Evolutionary conservation across 1,140 invertebrate genomes (phyloP).

Genomic region (Campoletis sonorensis): DNA sequence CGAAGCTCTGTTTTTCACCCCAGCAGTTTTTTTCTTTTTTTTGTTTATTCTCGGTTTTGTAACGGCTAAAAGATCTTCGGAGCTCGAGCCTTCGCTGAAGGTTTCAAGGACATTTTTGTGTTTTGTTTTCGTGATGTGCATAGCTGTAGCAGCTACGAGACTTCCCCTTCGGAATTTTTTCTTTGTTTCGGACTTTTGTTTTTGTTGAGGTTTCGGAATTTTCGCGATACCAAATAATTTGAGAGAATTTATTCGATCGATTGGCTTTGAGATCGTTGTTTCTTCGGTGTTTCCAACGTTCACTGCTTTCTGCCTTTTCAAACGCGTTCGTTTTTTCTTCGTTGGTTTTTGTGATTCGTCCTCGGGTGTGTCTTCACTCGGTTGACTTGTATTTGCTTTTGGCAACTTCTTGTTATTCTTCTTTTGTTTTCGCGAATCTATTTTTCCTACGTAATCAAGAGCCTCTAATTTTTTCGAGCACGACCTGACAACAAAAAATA

Average conservation of each 20-base stretch:
- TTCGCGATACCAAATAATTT: conserved; percentile 70
- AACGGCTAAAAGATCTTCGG: conserved; percentile 74
- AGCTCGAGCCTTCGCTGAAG: conserved; percentile 75
- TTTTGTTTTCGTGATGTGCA: conserved; percentile 71
- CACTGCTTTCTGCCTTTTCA: conserved; percentile 61
- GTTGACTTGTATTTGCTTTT: conserved; percentile 71
- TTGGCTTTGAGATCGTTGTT: conserved; percentile 28
- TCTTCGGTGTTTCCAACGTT: conserved; percentile 52
- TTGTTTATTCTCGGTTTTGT: conserved; percentile 76
- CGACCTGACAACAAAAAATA: conserved; percentile 68
- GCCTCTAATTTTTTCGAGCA: conserved; percentile 79
- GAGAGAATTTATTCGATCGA: conserved; percentile 57
- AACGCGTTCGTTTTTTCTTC: conserved; percentile 77
- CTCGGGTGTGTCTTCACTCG: conserved; percentile 55
- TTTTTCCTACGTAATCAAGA: conserved; percentile 73
- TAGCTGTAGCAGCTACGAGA: conserved; percentile 72
- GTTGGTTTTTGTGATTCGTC: conserved; percentile 71
- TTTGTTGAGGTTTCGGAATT: conserved; percentile 66
- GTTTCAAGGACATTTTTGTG: conserved; percentile 59
- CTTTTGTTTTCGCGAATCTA: conserved; percentile 71
- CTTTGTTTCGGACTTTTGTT: conserved; percentile 68
- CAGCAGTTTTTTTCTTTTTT: conserved; percentile 71
- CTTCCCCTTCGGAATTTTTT: conserved; percentile 79
- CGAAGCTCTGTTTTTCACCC: conserved; percentile 58
- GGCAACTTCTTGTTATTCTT: conserved; percentile 64